Base-by-base conservation (phyloP, 2,888 invertebrate genomes). In the Nebria salina region DNA sequence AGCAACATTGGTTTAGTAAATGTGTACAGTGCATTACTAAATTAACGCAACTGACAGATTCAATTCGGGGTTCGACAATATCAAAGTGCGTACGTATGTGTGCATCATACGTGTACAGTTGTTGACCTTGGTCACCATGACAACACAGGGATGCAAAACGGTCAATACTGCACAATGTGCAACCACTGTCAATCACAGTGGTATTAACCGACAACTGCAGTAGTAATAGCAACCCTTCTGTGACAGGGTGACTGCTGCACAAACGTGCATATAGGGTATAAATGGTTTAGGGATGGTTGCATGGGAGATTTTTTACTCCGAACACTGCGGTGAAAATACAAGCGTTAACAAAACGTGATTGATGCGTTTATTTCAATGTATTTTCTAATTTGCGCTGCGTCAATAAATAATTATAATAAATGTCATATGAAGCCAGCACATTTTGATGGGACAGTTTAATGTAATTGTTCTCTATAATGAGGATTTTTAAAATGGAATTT, bases 111-210 rank as follows among this genome's bases (percentile, higher is more conserved):
- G 13, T 68, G 43, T 66, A 34, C 78, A 75, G 70, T 72, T 75
- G 80, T 75, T 80, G 75, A 80, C 80, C 80, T 80, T 80, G 80
- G 80, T 80, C 70, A 70, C 80, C 64, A 75, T 80, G 65, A 75
- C 70, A 80, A 80, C 80, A 34, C 54, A 15, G 43, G 80, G 43
- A 80, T 80, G 80, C 75, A 80, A 54, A 70, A 75, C 73, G 43
- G 26, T 70, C 70, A 70, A 70, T 70, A 70, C 41, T 73, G 73
- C 73, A 73, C 73, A 73, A 41, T 73, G 43, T 73, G 73, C 73
- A 43, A 43, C 73, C 41, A 41, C 73, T 73, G 73, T 80, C 80
- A 80, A 80, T 80, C 78, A 78, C 54, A n/a, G 68, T 68, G 8
- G 72, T 13, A 70, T 70, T 70, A 70, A 34, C 70, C 70, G 70